Base-by-base conservation (phyloP, 1,140 invertebrate genomes). In the Drosophila grimshawi region DNA sequence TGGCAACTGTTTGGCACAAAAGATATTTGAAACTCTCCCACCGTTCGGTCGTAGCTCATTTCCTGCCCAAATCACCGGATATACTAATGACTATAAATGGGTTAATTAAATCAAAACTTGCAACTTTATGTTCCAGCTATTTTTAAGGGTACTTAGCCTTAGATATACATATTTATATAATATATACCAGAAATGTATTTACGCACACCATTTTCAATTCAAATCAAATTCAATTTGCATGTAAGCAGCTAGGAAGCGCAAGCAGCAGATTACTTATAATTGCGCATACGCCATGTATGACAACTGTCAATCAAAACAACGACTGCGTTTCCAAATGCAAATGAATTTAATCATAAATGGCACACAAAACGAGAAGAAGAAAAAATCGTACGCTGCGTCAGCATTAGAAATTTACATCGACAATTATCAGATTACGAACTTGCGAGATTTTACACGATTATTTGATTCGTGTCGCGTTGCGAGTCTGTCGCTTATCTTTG, bases 261-360 rank as follows among this genome's bases (percentile, higher is more conserved):
- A 71, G 27, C 30, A 27, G 53, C 43, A 83, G 61, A 78, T 69
- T 86, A 64, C 60, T 85, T 81, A 80, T 89, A 83, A 88, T 89
- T 89, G 85, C 83, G 73, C 78, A 89, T 89, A 88, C 83, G 83
- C 80, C 85, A 83, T 88, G 85, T 86, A 79, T 52, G 83, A 62
- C 80, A 67, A 71, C 59, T 76, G 80, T 83, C 83, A 88, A 80
- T 86, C 82, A 86, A 66, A 55, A 11, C 33, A 59, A 19, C 19
- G 61, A 52, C 27, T 30, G 3, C 39, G 39, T 43, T 43, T 43
- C 35, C 41, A 6, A 37, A 48, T n/a, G 46, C 6, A 59, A 32
- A 10, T 43, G 49, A 32, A 43, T 49, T 46, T 63, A 67, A 55
- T 75, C 57, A 39, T 53, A 75, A 75, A 57, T 46, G 46, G 65